Percentiles rank a stretch among this genome's conserved stretches.
These are phyloP conservation scores for Pholis gunnellus DNA, from an alignment of 2,113 vertebrate genomes.

Conservation along the genomic window DNA sequence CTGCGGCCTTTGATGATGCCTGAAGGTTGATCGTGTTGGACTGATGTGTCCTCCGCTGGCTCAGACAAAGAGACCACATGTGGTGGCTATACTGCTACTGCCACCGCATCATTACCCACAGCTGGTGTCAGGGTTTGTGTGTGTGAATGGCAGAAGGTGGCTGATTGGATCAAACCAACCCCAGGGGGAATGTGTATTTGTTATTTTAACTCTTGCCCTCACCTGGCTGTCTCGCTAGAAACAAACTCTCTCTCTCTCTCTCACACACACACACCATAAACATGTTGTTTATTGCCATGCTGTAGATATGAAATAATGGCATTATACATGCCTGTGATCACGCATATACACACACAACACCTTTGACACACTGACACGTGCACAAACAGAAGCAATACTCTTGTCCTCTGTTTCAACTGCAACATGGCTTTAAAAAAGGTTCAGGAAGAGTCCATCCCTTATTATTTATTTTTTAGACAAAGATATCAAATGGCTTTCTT, in stretches of 20 bases:
- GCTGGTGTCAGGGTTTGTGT: slow-evolving; percentile 54
- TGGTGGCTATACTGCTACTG: slow-evolving; percentile 61
- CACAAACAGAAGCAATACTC: slow-evolving; percentile 14
- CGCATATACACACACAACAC: slow-evolving; percentile 2
- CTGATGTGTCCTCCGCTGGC: slow-evolving; percentile 57
- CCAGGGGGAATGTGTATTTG: slow-evolving; percentile 62
- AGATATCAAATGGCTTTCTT: slow-evolving; percentile 38
- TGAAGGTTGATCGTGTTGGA: slow-evolving; percentile 51
- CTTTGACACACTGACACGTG: slow-evolving; percentile 13
- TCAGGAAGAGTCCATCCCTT: slow-evolving; percentile 44
- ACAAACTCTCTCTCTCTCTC: background rate
- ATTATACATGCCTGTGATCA: slow-evolving; percentile 27
- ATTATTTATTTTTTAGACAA: slow-evolving; percentile 16
- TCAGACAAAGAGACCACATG: slow-evolving; percentile 77
- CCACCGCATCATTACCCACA: slow-evolving; percentile 77
- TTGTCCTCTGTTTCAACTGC: slow-evolving; percentile 54
- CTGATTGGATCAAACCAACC: slow-evolving; percentile 72
- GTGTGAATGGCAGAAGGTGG: slow-evolving; percentile 48
- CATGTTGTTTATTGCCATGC: background rate
- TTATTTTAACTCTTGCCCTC: slow-evolving; percentile 67
- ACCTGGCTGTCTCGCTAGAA: slow-evolving; percentile 25
- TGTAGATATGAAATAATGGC: slow-evolving; percentile 24
- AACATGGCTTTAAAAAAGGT: slow-evolving; percentile 45
- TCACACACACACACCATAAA: background rate
- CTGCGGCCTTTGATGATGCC: slow-evolving; percentile 37